phyloP scores from a whole-genome alignment of 1,140 invertebrate species.

The Drosophila lini region DNA sequence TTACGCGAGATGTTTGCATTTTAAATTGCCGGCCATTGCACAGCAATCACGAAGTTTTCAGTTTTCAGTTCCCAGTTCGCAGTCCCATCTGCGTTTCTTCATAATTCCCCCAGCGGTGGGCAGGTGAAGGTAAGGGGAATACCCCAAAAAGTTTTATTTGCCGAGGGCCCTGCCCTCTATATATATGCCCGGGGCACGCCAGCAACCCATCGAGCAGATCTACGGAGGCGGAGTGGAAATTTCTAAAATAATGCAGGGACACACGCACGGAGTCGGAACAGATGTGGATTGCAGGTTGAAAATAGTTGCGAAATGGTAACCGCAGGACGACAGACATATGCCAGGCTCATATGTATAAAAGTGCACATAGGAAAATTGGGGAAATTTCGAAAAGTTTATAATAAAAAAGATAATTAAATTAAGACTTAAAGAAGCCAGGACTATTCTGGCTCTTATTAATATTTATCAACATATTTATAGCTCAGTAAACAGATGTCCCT shows the following conservation, averaged over 20 bases:
- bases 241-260: slow-evolving; percentile 41
- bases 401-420: background rate
- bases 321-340: slow-evolving; percentile 14
- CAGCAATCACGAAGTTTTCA: slow-evolving; percentile 41
- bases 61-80: slow-evolving; percentile 12
- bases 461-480: background rate
- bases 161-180: background rate
- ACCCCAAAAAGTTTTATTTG: slow-evolving; percentile 29
- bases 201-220: slow-evolving; percentile 9
- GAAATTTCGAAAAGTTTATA: background rate
- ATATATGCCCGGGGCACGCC: slow-evolving; percentile 23
- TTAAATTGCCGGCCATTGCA: slow-evolving; percentile 45
- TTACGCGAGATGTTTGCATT: slow-evolving; percentile 50
- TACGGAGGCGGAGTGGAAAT: slow-evolving; percentile 20
- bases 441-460: background rate
- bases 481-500: background rate
- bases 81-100: slow-evolving; percentile 38
- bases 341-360: background rate
- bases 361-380: background rate
- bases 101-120: slow-evolving; percentile 28
- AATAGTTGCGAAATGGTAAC: slow-evolving; percentile 37
- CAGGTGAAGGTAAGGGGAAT: background rate
- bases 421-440: background rate
- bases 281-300: slow-evolving; percentile 18
- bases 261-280: slow-evolving; percentile 21